Conservation (phyloP, 2,797 vertebrate genomes). For the Acipenser transmontanus region DNA sequence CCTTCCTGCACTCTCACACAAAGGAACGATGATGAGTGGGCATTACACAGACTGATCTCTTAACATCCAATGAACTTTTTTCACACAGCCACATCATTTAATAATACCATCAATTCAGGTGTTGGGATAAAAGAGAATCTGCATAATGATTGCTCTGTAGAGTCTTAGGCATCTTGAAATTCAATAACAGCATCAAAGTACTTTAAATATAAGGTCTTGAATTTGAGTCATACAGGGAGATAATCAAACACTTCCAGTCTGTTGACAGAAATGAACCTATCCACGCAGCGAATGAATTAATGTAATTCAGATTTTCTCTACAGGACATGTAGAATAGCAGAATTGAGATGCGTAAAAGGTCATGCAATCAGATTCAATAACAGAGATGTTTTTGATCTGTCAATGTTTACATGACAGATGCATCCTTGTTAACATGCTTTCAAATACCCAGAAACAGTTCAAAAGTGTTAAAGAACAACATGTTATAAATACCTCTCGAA, state of each 20-base stretch:
- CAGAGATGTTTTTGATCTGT: no score
- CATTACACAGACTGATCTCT: neutral
- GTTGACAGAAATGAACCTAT: no score
- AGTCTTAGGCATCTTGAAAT: neutral
- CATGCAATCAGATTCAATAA: no score
- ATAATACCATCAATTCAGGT: neutral
- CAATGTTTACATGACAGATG: no score
- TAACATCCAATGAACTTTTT: neutral
- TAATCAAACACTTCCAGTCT: neutral
- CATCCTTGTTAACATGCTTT: no score
- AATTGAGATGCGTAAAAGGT: no score
- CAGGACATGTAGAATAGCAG: no score
- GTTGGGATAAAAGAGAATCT: neutral
- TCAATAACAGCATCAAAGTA: neutral
- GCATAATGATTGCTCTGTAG: neutral
- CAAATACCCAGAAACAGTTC: no score
- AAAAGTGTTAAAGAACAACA: no score
- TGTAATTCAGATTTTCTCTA: no score
- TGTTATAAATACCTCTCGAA: no score
- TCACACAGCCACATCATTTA: neutral
- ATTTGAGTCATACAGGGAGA: neutral
- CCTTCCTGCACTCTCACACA: neutral
- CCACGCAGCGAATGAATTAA: no score
- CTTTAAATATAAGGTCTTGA: neutral
- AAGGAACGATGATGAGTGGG: neutral